Conservation (phyloP, 2,888 invertebrate species). For the Liopterus haemorrhoidalis region DNA sequence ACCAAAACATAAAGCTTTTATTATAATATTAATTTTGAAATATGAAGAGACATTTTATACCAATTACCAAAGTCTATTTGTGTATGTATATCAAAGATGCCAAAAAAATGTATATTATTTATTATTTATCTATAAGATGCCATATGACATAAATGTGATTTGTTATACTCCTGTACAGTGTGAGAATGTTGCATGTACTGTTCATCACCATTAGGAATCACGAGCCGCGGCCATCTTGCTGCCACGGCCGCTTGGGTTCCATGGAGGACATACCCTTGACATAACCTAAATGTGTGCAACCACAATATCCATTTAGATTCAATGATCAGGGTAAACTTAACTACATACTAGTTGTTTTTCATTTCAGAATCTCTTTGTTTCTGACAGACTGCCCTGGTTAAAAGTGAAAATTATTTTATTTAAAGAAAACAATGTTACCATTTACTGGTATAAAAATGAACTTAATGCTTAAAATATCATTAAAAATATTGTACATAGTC, state of each 20-base stretch:
- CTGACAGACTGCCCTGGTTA: no score
- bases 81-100: slow-evolving; percentile 58
- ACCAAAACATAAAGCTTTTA: slow-evolving; percentile 38
- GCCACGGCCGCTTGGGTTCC: no score
- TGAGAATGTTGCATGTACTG: slow-evolving; percentile 20
- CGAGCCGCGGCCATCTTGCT: no score
- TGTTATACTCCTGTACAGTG: slow-evolving; percentile 25
- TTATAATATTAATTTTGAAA: slow-evolving; percentile 32
- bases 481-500: slow-evolving; percentile 46
- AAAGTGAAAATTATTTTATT: no score
- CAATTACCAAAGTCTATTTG: slow-evolving; percentile 61
- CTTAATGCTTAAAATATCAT: slow-evolving; percentile 21
- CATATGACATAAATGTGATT: slow-evolving; percentile 21
- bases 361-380: no score
- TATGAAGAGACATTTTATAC: slow-evolving; percentile 47
- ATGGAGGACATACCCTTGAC: no score
- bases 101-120: slow-evolving; percentile 50
- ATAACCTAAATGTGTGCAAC: no score
- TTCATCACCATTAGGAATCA: no score
- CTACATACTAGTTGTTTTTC: no score
- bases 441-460: slow-evolving; percentile 22
- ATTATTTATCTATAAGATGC: slow-evolving; percentile 41
- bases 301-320: no score
- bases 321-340: no score
- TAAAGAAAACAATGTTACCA: no score